phyloP scores from a whole-genome alignment of 2,113 vertebrate species.

The Pelmatolapia mariae region DNA sequence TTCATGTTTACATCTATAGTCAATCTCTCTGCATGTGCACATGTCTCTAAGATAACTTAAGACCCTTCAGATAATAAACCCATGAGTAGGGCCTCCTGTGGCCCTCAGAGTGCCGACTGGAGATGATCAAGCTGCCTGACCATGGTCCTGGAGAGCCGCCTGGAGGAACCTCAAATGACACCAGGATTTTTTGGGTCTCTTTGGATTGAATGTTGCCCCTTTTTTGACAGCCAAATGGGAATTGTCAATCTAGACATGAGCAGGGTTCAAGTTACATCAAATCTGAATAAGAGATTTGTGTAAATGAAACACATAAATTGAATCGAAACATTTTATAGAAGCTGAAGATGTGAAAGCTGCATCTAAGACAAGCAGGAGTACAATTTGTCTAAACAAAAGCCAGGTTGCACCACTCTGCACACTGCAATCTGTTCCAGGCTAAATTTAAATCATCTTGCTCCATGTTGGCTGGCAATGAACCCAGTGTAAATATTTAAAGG shows the following conservation, averaged over 20 bases:
- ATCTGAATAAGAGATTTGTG: not conserved
- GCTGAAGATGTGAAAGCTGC: not conserved
- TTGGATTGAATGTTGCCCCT: conserved; percentile 65
- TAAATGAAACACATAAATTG: not conserved
- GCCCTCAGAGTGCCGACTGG: conserved; percentile 56
- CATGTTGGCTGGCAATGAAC: not conserved
- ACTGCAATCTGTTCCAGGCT: not conserved
- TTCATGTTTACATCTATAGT: not conserved
- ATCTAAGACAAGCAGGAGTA: not conserved
- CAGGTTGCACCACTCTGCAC: not conserved
- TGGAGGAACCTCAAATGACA: conserved; percentile 68
- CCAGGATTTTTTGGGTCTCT: conserved; percentile 61
- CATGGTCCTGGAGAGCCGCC: conserved; percentile 40
- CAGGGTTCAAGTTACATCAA: rapidly evolving
- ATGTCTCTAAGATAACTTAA: not conserved
- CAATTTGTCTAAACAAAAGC: not conserved
- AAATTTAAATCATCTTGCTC: not conserved
- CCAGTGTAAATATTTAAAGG: not conserved
- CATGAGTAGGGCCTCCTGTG: conserved; percentile 58
- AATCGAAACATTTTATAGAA: not conserved
- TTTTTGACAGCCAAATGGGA: conserved; percentile 70
- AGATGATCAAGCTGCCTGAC: conserved; percentile 72
- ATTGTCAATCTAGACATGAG: conserved; percentile 64
- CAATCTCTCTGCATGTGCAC: not conserved
- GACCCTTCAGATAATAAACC: conserved; percentile 81